These are phyloP conservation scores for Pteronura brasiliensis DNA, from an alignment of 2,113 vertebrate genomes.

Conservation along the genomic window DNA sequence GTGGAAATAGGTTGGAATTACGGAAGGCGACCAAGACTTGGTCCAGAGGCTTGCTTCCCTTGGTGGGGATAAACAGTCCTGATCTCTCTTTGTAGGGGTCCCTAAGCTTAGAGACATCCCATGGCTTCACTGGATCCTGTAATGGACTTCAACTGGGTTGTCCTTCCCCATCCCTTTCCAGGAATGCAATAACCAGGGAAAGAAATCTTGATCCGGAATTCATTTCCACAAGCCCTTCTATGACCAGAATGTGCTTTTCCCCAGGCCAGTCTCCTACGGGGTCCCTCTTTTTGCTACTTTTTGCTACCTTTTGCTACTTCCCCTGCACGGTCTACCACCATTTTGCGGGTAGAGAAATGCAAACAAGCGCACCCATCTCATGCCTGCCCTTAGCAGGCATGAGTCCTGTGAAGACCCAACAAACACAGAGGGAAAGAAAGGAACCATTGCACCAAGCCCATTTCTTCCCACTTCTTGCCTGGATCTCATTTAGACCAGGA, in stretches of 20 bases:
- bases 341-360: neutral
- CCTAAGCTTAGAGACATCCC: neutral
- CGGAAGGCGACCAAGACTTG: neutral
- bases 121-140: neutral
- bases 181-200: no score
- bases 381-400: neutral
- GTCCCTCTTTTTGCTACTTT: neutral
- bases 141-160: neutral
- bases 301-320: no score
- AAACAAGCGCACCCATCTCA: fast-evolving
- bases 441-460: neutral
- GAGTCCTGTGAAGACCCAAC: neutral
- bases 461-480: neutral
- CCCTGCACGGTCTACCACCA: fast-evolving
- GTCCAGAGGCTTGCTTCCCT: neutral
- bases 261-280: neutral
- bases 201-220: neutral
- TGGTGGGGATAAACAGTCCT: neutral
- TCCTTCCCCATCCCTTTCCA: no score
- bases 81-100: neutral
- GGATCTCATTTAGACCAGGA: neutral
- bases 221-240: neutral
- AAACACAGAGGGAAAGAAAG: conserved; percentile 13
- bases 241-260: neutral
- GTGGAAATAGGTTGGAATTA: neutral